Evolutionary conservation across 2,797 vertebrate species (phyloP).

Genomic region (Lophius americanus): DNA sequence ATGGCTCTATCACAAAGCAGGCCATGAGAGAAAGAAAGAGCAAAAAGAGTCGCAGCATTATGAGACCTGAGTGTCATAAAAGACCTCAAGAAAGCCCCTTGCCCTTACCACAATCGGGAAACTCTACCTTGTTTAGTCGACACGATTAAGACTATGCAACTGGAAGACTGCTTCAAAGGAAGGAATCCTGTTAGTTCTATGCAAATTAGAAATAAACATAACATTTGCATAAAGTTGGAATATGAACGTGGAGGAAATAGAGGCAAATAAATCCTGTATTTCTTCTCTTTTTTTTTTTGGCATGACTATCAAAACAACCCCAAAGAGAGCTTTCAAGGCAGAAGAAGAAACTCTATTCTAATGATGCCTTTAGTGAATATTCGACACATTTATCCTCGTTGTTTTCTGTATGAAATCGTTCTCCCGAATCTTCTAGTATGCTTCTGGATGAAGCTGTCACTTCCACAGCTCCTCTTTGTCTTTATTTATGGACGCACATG

Average conservation of each 20-base stretch:
- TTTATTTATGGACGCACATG: conserved; percentile 49
- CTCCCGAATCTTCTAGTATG: conserved; percentile 61
- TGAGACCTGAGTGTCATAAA: conserved; percentile 50
- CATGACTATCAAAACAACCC: conserved; percentile 39
- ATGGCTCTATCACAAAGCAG: conserved; percentile 40
- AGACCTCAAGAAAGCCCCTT: conserved; percentile 20
- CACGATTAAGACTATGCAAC: conserved; percentile 28
- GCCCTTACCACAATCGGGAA: conserved; percentile 23
- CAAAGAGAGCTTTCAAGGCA: conserved; percentile 48
- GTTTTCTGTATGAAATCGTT: conserved; percentile 62
- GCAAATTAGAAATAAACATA: conserved; percentile 39
- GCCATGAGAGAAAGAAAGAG: conserved; percentile 18
- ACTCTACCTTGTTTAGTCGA: conserved; percentile 20
- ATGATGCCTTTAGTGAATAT: conserved; percentile 60
- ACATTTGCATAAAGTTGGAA: conserved; percentile 26
- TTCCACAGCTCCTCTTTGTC: conserved; percentile 58
- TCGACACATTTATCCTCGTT: conserved; percentile 51
- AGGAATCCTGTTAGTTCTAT: conserved; percentile 9
- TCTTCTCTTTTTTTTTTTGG: conserved; percentile 45
- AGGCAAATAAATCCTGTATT: conserved; percentile 42
- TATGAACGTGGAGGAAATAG: conserved; percentile 33
- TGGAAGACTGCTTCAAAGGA: conserved; percentile 15
- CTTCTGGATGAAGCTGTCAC: conserved; percentile 69
- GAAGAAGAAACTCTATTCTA: conserved; percentile 53
- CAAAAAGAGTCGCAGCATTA: conserved; percentile 19